Conservation (phyloP, 2,888 invertebrate species). For the Philopedon plagiatum region DNA sequence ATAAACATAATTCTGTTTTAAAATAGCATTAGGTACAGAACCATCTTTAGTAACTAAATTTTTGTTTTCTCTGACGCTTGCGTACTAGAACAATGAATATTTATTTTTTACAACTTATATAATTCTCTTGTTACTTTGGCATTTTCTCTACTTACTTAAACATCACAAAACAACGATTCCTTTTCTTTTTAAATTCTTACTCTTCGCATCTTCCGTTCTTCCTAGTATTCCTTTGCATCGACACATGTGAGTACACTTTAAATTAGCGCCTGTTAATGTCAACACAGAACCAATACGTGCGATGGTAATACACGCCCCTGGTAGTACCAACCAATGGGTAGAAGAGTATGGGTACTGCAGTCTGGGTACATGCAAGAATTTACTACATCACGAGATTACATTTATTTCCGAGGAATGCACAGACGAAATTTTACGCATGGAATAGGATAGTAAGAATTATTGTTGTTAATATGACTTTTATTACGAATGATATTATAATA, state of each 20-base stretch:
- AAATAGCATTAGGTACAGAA: too few species aligned
- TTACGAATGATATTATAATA: too few species aligned
- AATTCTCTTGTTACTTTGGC: too few species aligned
- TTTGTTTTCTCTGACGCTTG: too few species aligned
- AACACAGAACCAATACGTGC: conserved; percentile 57
- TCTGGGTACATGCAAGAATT: conserved; percentile 22
- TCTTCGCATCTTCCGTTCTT: not conserved
- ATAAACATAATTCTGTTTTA: too few species aligned
- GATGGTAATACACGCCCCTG: conserved; percentile 57
- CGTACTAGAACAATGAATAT: too few species aligned
- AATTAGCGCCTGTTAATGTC: conserved; percentile 57
- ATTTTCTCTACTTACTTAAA: too few species aligned
- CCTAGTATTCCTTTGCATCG: conserved; percentile 13
- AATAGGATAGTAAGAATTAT: not conserved
- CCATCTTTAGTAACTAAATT: too few species aligned
- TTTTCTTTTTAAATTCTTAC: not conserved
- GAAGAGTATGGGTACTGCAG: conserved; percentile 17
- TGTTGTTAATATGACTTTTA: too few species aligned
- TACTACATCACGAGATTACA: conserved; percentile 12
- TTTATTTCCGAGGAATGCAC: conserved; percentile 2
- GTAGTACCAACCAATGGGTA: conserved; percentile 30
- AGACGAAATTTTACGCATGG: conserved; percentile 12
- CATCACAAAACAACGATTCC: not conserved
- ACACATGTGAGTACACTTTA: conserved; percentile 44
- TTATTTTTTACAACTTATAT: too few species aligned